These are phyloP conservation scores for Narcine bancroftii DNA, from an alignment of 2,113 vertebrate species.

Conservation along the genomic window DNA sequence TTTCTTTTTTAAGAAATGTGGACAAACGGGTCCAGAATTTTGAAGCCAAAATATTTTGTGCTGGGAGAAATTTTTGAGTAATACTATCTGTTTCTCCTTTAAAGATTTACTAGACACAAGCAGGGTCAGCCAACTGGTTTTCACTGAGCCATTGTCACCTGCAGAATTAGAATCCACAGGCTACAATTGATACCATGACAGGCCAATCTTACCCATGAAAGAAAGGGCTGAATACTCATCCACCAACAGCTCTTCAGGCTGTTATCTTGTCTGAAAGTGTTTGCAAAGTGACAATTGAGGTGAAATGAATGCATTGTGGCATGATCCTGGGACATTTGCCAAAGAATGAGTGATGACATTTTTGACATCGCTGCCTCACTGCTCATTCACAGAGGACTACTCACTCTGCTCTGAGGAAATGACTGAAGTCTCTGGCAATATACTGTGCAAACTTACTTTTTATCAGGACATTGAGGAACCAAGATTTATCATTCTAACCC, in stretches of 20 bases:
- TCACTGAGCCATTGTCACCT: neutral
- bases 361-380: neutral
- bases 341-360: constrained; percentile 17
- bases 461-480: neutral
- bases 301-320: constrained; percentile 29
- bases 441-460: neutral
- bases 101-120: neutral
- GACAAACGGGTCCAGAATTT: too few relatives aligned
- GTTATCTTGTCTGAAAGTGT: neutral
- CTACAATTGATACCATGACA: constrained; percentile 18
- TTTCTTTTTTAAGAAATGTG: too few relatives aligned
- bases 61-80: neutral
- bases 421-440: neutral
- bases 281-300: neutral
- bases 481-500: neutral
- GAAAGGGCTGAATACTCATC: neutral
- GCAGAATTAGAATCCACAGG: neutral
- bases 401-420: neutral
- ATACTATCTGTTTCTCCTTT: neutral
- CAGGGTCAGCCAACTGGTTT: neutral
- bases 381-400: neutral
- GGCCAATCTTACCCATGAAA: neutral
- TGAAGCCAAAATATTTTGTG: too few relatives aligned
- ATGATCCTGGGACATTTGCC: constrained; percentile 2
- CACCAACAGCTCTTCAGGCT: neutral